Evolutionary conservation across 2,797 vertebrate genomes (phyloP).

Genomic region (Dermochelys coriacea): DNA sequence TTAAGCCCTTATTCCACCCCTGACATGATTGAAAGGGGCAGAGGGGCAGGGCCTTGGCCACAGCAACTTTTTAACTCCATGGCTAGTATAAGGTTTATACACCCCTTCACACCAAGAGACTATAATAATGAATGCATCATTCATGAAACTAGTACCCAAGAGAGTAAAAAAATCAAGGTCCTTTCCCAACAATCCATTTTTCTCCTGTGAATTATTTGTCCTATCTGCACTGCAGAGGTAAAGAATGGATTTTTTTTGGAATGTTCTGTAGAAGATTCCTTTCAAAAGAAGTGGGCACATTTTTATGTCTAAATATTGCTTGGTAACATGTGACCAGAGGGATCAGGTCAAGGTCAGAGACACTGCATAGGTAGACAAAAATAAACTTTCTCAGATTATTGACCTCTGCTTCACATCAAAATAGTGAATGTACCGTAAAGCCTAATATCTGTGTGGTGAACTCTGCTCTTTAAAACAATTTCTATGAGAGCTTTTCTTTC

Average conservation of each 20-base stretch:
- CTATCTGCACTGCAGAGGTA: neutral
- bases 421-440: neutral
- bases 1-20: neutral
- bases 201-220: rapidly evolving
- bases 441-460: neutral
- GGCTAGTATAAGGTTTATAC: neutral
- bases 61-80: neutral
- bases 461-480: neutral
- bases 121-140: neutral
- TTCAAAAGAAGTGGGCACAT: neutral
- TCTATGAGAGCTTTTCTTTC: neutral
- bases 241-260: neutral
- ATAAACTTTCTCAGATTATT: neutral
- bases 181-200: rapidly evolving
- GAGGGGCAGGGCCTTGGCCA: neutral
- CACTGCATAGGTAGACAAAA: neutral
- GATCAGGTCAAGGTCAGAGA: neutral
- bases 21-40: neutral
- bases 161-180: neutral
- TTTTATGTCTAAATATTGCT: neutral
- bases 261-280: neutral
- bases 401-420: neutral
- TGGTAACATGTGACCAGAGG: neutral
- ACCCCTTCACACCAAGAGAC: neutral
- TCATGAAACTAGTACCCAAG: neutral